phyloP scores from a whole-genome alignment of 2,888 invertebrate genomes.

The Plutella xylostella region DNA sequence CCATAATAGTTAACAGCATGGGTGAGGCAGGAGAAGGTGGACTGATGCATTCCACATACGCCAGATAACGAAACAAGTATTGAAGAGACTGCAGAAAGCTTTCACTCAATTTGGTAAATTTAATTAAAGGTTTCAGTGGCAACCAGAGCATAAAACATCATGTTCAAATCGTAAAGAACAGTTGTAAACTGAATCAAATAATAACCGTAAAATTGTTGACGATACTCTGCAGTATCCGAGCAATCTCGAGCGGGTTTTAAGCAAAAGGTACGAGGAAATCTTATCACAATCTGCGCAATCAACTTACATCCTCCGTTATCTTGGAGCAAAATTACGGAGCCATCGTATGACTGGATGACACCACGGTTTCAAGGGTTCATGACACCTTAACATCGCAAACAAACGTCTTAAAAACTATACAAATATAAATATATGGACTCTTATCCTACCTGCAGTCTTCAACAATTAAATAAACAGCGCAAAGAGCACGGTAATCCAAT shows the following conservation, averaged over 20 bases:
- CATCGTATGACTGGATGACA: not conserved
- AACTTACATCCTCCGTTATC: slow-evolving; percentile 58
- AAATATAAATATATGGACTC: not conserved
- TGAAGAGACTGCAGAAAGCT: not conserved
- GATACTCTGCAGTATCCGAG: not conserved
- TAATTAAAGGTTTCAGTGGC: not conserved
- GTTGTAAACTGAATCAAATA: not conserved
- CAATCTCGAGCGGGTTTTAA: not conserved
- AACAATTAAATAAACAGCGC: slow-evolving; percentile 51
- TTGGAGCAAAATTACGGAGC: slow-evolving; percentile 24
- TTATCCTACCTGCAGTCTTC: slow-evolving; percentile 48
- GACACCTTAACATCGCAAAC: slow-evolving; percentile 44
- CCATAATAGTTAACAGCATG: too few species aligned
- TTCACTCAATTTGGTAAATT: not conserved
- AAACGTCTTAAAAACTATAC: slow-evolving; percentile 11
- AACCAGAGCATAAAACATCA: not conserved
- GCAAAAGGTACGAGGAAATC: slow-evolving; percentile 22
- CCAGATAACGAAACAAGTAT: too few species aligned
- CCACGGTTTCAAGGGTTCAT: not conserved
- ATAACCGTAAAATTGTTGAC: not conserved
- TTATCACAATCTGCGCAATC: slow-evolving; percentile 62
- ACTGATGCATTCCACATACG: too few species aligned
- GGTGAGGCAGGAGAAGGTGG: too few species aligned
- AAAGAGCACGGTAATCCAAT: slow-evolving; percentile 52
- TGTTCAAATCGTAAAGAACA: not conserved